Evolutionary conservation across 1,140 invertebrate genomes (phyloP), one percentile per base, ranked within the genome.

Genomic region (Cydia strobilella): DNA sequence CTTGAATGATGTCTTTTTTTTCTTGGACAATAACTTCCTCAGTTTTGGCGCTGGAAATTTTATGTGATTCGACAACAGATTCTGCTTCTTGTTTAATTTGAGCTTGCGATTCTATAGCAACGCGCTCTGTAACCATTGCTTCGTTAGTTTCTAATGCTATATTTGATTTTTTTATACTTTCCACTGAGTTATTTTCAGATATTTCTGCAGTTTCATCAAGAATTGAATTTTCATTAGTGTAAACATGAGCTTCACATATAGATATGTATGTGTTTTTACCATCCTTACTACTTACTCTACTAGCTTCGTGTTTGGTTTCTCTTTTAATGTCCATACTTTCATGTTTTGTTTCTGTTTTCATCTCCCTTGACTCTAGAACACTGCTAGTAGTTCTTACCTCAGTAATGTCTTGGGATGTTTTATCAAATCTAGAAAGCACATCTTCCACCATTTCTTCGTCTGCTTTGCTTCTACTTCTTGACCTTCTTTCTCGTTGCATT

Each of bases 161-260:
- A 18, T 75, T 84, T 15, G 78, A 63, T 74, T 76, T 72, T 77
- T 82, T 78, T 45, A 75, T 75, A 45, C 65, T 83, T 42, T 81
- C 62, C 27, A 77, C 66, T 13, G 79, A 78, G 35, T 80, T 59
- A 35, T 74, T 78, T 79, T 87, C 82, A 54, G 82, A 85, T 51
- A 84, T 77, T 71, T 79, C 76, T 10, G 72, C 59, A 45, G 79
- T 45, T 74, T 83, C 80, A 69, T 84, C 80, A 45, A 89, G 82
- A 31, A 93, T 87, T 18, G 84, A 86, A 45, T 92, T 82, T 77
- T 86, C 85, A 66, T 93, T 91, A 39, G 90, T 90, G 66, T 89
- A 91, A 25, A 88, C 84, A 72, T 92, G 91, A 27, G 90, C 77
- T 80, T 93, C 89, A 73, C 91, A 90, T 51, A 90, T 86, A 7